Conservation (phyloP, 1,140 invertebrate genomes). For the Dicyema japonicum region DNA sequence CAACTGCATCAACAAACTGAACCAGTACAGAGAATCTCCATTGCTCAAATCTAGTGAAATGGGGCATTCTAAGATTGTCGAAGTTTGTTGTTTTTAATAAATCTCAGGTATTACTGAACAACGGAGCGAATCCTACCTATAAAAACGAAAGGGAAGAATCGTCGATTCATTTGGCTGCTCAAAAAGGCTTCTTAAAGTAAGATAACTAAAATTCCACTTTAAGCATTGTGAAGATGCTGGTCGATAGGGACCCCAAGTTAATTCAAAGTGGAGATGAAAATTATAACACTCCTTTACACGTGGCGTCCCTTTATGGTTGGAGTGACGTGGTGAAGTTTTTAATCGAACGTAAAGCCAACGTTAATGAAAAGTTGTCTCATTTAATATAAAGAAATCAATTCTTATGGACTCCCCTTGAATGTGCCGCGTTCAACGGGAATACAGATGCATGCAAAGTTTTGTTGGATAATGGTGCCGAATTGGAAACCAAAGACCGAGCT, state of each 20-base stretch:
- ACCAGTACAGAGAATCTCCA: conserved; percentile 25
- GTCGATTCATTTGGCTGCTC: conserved; percentile 22
- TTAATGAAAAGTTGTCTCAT: conserved; percentile 15
- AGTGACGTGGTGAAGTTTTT: conserved; percentile 12
- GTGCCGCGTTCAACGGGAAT: conserved; percentile 21
- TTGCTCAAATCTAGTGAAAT: conserved; percentile 4
- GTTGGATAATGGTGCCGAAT: conserved; percentile 15
- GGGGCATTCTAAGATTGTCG: not conserved
- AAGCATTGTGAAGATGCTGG: conserved; percentile 15
- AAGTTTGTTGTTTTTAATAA: conserved; percentile 1
- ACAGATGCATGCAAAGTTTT: conserved; percentile 14
- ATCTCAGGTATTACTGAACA: conserved; percentile 12
- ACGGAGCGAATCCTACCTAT: conserved; percentile 14
- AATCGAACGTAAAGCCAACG: conserved; percentile 17
- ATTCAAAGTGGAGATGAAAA: conserved; percentile 29
- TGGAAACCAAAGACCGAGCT: conserved; percentile 20
- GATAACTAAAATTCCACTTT: not conserved
- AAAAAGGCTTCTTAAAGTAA: conserved; percentile 8
- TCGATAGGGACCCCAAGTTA: conserved; percentile 12
- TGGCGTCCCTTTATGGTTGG: conserved; percentile 18
- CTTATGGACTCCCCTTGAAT: conserved; percentile 23
- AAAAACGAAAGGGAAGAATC: conserved; percentile 25
- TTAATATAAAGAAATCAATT: conserved; percentile 12
- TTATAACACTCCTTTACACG: conserved; percentile 26
- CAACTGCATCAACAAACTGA: not conserved